Conservation (phyloP, 2,888 invertebrate genomes). For the Parasteatoda lunata region DNA sequence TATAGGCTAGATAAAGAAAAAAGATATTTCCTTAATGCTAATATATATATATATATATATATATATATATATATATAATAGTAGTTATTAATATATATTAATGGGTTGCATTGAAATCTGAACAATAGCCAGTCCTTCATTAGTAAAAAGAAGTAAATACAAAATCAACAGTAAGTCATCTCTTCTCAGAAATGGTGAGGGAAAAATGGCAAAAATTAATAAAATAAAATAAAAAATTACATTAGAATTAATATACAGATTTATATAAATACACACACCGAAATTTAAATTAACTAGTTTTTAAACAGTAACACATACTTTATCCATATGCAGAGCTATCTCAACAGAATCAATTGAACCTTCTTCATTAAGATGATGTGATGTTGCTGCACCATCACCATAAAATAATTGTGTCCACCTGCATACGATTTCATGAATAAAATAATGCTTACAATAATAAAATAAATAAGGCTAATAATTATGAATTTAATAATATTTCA, state of each 20-base stretch:
- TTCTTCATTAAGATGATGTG: conserved; percentile 51
- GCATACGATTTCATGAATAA: conserved; percentile 20
- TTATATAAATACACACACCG: neutral
- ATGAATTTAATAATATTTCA: too few relatives aligned
- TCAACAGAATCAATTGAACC: conserved; percentile 66
- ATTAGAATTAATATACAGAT: neutral
- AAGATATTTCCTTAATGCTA: too few relatives aligned
- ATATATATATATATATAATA: too few relatives aligned
- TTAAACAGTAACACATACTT: conserved; percentile 21
- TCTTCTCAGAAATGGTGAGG: too few relatives aligned
- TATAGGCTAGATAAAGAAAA: too few relatives aligned
- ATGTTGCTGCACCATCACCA: conserved; percentile 76
- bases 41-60: too few relatives aligned
- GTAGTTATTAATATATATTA: too few relatives aligned
- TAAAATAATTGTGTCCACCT: conserved; percentile 95
- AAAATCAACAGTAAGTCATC: too few relatives aligned
- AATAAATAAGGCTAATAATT: neutral
- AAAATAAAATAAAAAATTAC: neutral
- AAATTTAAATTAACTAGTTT: neutral
- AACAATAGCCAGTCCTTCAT: too few relatives aligned
- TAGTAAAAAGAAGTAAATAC: too few relatives aligned
- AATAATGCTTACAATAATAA: neutral
- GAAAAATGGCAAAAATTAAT: neutral
- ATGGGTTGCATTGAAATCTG: too few relatives aligned
- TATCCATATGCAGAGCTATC: conserved; percentile 65